Percentiles rank a stretch among this genome's conserved stretches.
phyloP scores from a whole-genome alignment of 1,140 invertebrate species.

The Pogonomyrmex barbatus region DNA sequence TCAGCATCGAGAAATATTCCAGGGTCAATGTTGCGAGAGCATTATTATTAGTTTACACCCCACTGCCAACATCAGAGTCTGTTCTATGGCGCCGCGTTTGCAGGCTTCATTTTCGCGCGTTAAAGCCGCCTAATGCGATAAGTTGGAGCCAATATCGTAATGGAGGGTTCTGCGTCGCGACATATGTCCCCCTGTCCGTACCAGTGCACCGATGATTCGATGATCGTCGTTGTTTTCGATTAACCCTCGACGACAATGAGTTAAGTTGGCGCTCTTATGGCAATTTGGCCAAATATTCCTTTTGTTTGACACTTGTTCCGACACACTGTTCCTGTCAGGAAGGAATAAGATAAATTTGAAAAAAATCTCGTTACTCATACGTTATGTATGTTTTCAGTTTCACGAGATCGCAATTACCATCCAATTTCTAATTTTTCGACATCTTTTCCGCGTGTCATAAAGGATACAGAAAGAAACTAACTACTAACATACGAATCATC shows the following conservation, averaged over 20 bases:
- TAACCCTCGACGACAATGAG: slow-evolving; percentile 59
- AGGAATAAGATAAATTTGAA: not conserved
- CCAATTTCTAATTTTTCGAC: not conserved
- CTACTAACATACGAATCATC: not conserved
- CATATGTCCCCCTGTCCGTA: slow-evolving; percentile 82
- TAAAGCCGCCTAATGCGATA: slow-evolving; percentile 76
- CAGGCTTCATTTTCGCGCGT: slow-evolving; percentile 69
- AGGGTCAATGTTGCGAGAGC: slow-evolving; percentile 13
- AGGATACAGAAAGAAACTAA: slow-evolving; percentile 1
- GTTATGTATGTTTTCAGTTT: not conserved
- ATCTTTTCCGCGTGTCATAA: not conserved
- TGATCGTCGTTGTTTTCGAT: slow-evolving; percentile 74
- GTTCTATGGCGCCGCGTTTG: not conserved
- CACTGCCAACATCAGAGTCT: slow-evolving; percentile 12
- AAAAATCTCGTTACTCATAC: not conserved
- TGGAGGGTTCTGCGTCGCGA: slow-evolving; percentile 81
- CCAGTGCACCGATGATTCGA: slow-evolving; percentile 82
- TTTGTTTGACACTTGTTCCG: not conserved
- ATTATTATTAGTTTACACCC: slow-evolving; percentile 50
- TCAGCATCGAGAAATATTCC: slow-evolving; percentile 46
- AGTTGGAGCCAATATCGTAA: slow-evolving; percentile 82
- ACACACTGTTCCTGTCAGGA: not conserved
- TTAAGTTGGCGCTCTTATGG: slow-evolving; percentile 32
- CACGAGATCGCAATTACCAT: not conserved
- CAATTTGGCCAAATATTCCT: not conserved